These are phyloP conservation scores for Pungitius pungitius DNA, from an alignment of 2,113 vertebrate species.

Conservation along the genomic window DNA sequence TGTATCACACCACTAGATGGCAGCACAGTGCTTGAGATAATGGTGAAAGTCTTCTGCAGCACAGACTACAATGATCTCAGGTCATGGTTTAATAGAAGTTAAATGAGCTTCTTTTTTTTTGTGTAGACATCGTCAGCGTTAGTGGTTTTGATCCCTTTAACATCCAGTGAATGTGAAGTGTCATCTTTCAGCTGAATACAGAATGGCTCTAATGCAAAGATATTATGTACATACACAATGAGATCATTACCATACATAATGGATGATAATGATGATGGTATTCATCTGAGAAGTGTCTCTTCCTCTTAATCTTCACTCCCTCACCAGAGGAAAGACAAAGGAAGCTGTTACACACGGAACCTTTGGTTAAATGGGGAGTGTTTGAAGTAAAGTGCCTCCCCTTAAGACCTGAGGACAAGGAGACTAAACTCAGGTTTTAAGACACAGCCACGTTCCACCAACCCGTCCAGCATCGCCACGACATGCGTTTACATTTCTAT, in stretches of 20 bases:
- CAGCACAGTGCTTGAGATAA: conserved; percentile 18
- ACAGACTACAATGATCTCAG: not conserved
- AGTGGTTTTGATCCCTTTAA: not conserved
- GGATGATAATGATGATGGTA: not conserved
- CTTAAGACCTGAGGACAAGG: not conserved
- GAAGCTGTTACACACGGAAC: not conserved
- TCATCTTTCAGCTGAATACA: not conserved
- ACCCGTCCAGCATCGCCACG: not conserved
- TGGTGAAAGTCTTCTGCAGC: not conserved
- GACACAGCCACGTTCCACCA: not conserved
- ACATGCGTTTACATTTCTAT: not conserved
- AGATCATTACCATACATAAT: conserved; percentile 6
- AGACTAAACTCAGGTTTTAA: not conserved
- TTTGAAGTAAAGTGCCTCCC: not conserved
- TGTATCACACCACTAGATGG: conserved; percentile 50
- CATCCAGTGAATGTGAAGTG: not conserved
- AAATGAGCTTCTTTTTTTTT: not conserved
- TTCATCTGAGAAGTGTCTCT: not conserved
- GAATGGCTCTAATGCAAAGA: not conserved
- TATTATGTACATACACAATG: not conserved
- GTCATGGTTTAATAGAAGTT: not conserved
- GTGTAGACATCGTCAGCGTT: not conserved
- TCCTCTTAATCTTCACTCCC: not conserved
- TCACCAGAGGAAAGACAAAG: conserved; percentile 5
- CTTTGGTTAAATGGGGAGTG: not conserved